phyloP scores from a whole-genome alignment of 2,113 vertebrate species.

The Oryzias celebensis region DNA sequence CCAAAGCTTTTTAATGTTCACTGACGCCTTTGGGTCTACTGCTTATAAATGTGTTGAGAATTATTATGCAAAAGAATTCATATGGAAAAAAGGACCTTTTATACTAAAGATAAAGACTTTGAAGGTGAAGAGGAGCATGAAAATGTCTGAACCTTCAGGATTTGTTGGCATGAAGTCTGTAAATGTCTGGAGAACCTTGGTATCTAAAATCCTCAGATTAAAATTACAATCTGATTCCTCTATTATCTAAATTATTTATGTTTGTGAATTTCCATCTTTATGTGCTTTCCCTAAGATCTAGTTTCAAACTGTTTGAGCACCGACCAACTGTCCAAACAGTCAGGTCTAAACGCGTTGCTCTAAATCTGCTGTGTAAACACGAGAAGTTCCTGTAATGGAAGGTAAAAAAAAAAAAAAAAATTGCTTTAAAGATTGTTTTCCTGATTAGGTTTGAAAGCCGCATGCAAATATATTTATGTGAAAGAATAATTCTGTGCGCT shows the following conservation, averaged over 20 bases:
- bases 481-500: not conserved
- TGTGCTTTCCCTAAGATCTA: constrained; percentile 34
- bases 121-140: not conserved
- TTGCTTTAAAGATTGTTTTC: not conserved
- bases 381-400: constrained; percentile 11
- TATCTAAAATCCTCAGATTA: no score
- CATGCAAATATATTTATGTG: constrained; percentile 18
- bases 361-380: constrained; percentile 16
- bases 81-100: no score
- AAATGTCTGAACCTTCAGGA: no score
- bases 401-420: constrained; percentile 6
- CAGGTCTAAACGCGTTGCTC: constrained; percentile 5
- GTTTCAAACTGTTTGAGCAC: constrained; percentile 69
- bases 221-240: no score
- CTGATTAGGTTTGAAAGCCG: not conserved
- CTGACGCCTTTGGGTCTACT: not conserved
- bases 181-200: no score
- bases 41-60: constrained; percentile 2
- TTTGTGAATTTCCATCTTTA: no score
- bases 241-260: no score
- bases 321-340: constrained; percentile 64
- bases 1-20: not conserved
- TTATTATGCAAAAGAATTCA: constrained; percentile 1
- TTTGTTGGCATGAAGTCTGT: no score
- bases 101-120: not conserved